Percentiles rank a stretch among this genome's conserved stretches.
These are phyloP conservation scores for Coendou prehensilis DNA, from an alignment of 2,797 vertebrate genomes.

Conservation along the genomic window DNA sequence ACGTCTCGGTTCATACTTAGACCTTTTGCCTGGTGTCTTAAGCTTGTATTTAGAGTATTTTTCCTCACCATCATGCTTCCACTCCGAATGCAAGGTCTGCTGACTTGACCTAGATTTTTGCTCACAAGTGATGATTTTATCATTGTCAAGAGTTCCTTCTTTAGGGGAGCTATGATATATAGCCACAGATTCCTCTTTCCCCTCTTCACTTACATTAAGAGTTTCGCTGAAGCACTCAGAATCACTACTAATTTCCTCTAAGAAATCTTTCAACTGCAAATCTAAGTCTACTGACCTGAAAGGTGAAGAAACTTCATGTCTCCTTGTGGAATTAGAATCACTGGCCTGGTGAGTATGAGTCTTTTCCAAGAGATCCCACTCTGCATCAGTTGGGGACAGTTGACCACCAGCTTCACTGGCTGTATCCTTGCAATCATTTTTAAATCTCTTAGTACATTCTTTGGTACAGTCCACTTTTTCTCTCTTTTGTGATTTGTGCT, in stretches of 20 bases:
- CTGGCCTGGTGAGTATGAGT: constrained; percentile 8
- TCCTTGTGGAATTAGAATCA: constrained; percentile 62
- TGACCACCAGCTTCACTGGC: constrained; percentile 37
- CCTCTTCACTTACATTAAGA: constrained; percentile 74
- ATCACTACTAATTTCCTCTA: constrained; percentile 89
- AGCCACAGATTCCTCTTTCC: constrained; percentile 76
- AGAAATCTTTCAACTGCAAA: constrained; percentile 85
- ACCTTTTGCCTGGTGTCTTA: constrained; percentile 75
- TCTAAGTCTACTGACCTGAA: constrained; percentile 48
- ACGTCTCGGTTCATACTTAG: constrained; percentile 79
- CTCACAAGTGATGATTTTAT: constrained; percentile 76
- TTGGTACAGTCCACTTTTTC: constrained; percentile 47
- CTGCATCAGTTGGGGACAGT: constrained; percentile 46
- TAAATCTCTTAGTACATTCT: constrained; percentile 63
- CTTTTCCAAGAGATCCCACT: constrained; percentile 72
- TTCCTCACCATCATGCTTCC: constrained; percentile 62
- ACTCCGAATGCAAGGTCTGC: constrained; percentile 80
- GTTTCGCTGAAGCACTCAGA: constrained; percentile 87
- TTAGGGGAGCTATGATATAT: constrained; percentile 18
- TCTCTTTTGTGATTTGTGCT: constrained; percentile 56
- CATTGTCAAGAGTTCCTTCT: constrained; percentile 73
- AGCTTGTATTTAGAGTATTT: constrained; percentile 76
- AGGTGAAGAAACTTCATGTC: constrained; percentile 54
- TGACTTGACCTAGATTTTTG: constrained; percentile 78
- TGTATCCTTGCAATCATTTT: constrained; percentile 58